Evolutionary conservation across 2,797 vertebrate genomes (phyloP), one percentile per base, ranked within the genome.

Genomic region (Paguma larvata): DNA sequence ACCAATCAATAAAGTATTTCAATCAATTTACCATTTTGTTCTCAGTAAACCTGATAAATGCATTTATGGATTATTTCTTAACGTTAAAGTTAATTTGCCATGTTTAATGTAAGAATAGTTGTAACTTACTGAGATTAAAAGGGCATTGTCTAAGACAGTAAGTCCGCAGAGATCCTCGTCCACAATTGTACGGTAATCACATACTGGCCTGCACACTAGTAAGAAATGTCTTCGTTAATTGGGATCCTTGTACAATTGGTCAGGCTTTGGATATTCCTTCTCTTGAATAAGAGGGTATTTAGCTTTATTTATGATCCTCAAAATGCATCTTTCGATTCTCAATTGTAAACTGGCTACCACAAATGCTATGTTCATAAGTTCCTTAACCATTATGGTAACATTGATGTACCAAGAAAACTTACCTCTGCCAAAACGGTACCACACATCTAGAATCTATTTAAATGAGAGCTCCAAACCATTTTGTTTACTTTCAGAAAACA

Each of bases 301-400:
- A 97, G 96, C 94, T 98, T 98, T 98, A 98, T 98, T 99, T 99
- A 98, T 98, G 98, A 99, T 89, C 95, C 96, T 98, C 96, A 99
- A 98, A 98, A 98, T 98, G 98, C 96, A 96, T 97, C 98, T 97
- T 97, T 98, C 95, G 65, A 95, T 98, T 98, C 98, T 98, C 97
- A 96, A 94, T 98, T 97, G 98, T 98, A 98, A 99, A 97, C 85
- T 92, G 51, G 53, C 85, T 97, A 97, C 98, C 98, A 94, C 98
- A 98, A 98, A 98, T 98, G 97, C 94, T 98, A 98, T 82, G 95
- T 97, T 97, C 72, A 19, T 96, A 89, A 95, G 84, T 89, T 90
- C 56, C 80, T 38, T 98, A 98, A 96, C 98, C 97, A 98, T 85
- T 97, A 92, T 96, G 90, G 97, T 92, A 96, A 95, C 97, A 96